Base-by-base conservation (phyloP, 2,888 invertebrate species). In the Drosophila formosana region DNA sequence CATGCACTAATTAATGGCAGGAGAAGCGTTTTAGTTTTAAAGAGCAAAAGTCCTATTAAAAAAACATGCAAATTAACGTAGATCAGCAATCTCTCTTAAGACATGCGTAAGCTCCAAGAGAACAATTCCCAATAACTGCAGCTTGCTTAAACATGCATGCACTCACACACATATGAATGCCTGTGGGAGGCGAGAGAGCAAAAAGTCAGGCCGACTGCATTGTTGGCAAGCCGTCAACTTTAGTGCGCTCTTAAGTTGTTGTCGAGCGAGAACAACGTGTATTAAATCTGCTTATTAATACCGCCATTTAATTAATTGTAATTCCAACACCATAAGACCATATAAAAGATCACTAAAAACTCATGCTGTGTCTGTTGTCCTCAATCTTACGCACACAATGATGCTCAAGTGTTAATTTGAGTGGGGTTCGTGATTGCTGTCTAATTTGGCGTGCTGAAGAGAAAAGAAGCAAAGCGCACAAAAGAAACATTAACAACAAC, bases 381-480 rank as follows among this genome's bases (percentile, higher is more conserved):
- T 43, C 41, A 43, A 53, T 56, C 26, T 13, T 34, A 45, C 52
- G 18, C 52, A 39, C 13, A 52, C 39, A 52, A 52, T 28, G 28
- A 28, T 11, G 53, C 34, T 45, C 1, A 34, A 45, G 55, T 56
- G 55, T 56, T 25, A 26, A 49, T 18, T 13, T 56, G 56, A 55
- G 30, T 47, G 45, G 25, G 18, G 32, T 41, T 30, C 55, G n/a
- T 43, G 37, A 37, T 37, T 45, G 47, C 30, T n/a, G 30, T 41
- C 39, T 49, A 49, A 53, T 66, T 62, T 28, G 28, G 23, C 28
- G 49, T 34, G 25, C 37, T 30, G 11, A 64, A 4, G 34, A 30
- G 28, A 32, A 39, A 39, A 41, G 50, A 58, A 50, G n/a, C 41
- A 51, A 32, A 37, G 37, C 41, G 60, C 41, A 58, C 39, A 52